These are phyloP conservation scores for Pampusana beccarii DNA, from an alignment of 2,113 vertebrate species.

Conservation along the genomic window DNA sequence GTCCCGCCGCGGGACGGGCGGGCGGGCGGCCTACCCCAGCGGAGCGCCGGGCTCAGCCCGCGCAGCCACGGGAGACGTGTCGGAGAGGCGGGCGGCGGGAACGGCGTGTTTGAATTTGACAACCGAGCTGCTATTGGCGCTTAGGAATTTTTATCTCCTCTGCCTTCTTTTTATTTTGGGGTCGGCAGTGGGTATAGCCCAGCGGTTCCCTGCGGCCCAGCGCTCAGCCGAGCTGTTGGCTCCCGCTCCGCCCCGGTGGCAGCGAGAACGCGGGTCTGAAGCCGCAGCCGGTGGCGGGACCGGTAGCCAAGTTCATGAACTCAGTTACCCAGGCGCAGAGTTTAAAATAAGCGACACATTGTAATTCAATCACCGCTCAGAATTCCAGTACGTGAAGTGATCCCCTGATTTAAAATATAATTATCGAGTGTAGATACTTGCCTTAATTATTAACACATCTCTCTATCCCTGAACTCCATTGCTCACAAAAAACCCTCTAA, in stretches of 20 bases:
- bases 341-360: accelerated
- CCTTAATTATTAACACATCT: not conserved
- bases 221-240: not conserved
- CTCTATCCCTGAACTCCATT: accelerated
- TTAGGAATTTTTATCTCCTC: not conserved
- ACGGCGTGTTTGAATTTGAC: not conserved
- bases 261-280: not conserved
- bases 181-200: accelerated
- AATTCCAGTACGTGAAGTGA: not conserved
- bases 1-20: not conserved
- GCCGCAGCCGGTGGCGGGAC: not conserved
- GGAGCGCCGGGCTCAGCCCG: not conserved
- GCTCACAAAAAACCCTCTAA: not conserved
- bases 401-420: not conserved
- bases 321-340: not conserved
- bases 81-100: not conserved
- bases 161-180: not conserved
- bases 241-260: not conserved
- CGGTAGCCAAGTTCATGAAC: not conserved
- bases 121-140: accelerated
- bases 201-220: not conserved
- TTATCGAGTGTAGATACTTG: not conserved
- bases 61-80: accelerated
- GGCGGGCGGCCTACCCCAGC: too few relatives aligned
- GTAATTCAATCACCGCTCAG: not conserved